Percentiles rank a stretch among this genome's conserved stretches.
Evolutionary conservation across 2,888 invertebrate genomes (phyloP).

Genomic region (Drosophila maculinotata): DNA sequence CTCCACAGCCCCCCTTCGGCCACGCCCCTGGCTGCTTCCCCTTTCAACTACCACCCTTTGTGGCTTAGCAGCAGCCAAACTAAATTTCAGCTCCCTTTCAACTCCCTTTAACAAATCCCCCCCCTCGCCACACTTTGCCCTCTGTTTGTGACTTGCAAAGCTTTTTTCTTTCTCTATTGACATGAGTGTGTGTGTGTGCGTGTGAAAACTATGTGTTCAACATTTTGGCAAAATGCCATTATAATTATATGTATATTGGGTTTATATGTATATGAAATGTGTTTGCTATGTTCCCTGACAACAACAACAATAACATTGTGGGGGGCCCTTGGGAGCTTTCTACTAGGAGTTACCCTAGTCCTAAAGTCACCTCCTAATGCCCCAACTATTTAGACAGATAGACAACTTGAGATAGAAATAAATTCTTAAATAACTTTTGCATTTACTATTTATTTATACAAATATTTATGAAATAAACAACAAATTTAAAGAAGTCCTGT

Average conservation of each 20-base stretch:
- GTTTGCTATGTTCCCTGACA: constrained; percentile 25
- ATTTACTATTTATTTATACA: no score
- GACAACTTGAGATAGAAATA: no score
- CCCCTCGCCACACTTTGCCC: no score
- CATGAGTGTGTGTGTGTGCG: constrained; percentile 6
- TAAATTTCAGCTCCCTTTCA: constrained; percentile 20
- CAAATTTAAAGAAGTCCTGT: no score
- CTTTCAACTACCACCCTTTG: neutral
- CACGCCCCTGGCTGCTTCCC: neutral
- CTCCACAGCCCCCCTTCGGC: neutral
- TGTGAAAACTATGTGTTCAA: constrained; percentile 30
- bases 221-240: constrained; percentile 77
- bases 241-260: constrained; percentile 68
- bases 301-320: constrained; percentile 1
- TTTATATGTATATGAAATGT: constrained; percentile 17
- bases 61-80: constrained; percentile 2
- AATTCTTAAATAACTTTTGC: no score
- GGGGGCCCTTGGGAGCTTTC: neutral
- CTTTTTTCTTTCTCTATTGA: constrained; percentile 30
- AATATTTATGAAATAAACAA: no score
- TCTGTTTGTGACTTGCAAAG: constrained; percentile 30
- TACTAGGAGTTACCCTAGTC: neutral
- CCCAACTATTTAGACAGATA: no score
- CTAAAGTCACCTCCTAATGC: no score
- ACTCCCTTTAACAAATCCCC: no score